Evolutionary conservation across 2,113 vertebrate species (phyloP), one percentile per base, ranked within the genome.

Genomic region (Varanus komodoensis): DNA sequence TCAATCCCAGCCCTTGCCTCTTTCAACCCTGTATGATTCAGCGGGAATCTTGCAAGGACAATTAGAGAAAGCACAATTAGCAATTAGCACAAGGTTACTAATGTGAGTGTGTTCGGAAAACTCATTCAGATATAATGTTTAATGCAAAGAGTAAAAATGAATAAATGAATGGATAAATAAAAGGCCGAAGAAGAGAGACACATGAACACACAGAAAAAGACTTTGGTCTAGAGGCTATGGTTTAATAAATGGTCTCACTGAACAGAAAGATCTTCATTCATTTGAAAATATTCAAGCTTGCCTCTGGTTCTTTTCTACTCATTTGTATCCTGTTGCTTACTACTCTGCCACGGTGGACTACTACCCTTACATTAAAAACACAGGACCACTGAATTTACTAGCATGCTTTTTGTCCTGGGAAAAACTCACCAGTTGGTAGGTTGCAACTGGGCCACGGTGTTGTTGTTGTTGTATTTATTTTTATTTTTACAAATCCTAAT

Each of bases 231-330:
- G 3, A 0, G 73, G 25, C n/a, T 75, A 74, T 0, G 27, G 0
- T 29, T 32, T 77, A 90, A 52, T 73, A 90, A 92, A 89, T 71
- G 0, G 0, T 82, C 0, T 91, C 15, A 86, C 1, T 1, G 87
- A 52, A 80, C 8, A 1, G 4, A 87, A 5, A 29, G 6, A 68
- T 90, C 50, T 69, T 90, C 71, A 27, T 90, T 44, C 69, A 78
- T 64, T 82, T 50, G 1, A 82, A 94, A 91, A 86, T 87, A 57
- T 12, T 81, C 44, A 48, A 80, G 90, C 89, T 89, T 92, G 54
- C 14, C n/a, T 92, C 91, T 86, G 0, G 0, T 90, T 88, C 8
- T 86, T 86, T 75, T 57, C 32, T 88, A 92, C 94, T 92, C 44
- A 69, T 7, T 54, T 0, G 0, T 44, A 48, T 32, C 91, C 91